These are phyloP conservation scores for Microtus montanus DNA, from an alignment of 2,113 vertebrate species.

Conservation along the genomic window DNA sequence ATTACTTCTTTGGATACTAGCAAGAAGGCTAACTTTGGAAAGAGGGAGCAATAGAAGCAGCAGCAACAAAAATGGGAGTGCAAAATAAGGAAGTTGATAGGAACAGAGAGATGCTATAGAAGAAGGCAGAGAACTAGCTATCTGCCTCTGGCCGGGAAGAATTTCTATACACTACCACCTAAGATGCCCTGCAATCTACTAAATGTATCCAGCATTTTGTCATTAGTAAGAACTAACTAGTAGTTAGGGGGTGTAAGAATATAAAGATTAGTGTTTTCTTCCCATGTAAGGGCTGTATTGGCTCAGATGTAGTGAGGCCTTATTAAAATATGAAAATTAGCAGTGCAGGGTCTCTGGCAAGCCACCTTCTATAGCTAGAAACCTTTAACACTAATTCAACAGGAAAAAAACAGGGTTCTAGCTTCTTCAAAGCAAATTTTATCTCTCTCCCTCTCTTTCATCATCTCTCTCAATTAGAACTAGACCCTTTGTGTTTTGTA, in stretches of 20 bases:
- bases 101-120: not conserved
- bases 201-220: not conserved
- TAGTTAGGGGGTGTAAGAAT: not conserved
- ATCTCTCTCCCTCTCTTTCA: no score
- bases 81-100: not conserved
- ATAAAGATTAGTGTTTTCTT: not conserved
- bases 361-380: no score
- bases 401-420: no score
- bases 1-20: not conserved
- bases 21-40: not conserved
- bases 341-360: not conserved
- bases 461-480: not conserved
- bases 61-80: not conserved
- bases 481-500: not conserved
- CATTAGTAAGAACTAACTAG: slow-evolving; percentile 37
- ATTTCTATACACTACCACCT: not conserved
- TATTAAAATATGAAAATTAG: slow-evolving; percentile 56
- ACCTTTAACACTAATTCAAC: no score
- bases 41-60: not conserved
- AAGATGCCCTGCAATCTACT: not conserved
- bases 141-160: not conserved
- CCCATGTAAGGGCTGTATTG: not conserved
- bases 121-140: not conserved
- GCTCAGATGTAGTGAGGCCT: slow-evolving; percentile 10
- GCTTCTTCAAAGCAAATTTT: no score